Percentiles rank a stretch among this genome's conserved stretches.
These are phyloP conservation scores for Tolmerus cingulatus DNA, from an alignment of 2,888 invertebrate species.

Conservation along the genomic window DNA sequence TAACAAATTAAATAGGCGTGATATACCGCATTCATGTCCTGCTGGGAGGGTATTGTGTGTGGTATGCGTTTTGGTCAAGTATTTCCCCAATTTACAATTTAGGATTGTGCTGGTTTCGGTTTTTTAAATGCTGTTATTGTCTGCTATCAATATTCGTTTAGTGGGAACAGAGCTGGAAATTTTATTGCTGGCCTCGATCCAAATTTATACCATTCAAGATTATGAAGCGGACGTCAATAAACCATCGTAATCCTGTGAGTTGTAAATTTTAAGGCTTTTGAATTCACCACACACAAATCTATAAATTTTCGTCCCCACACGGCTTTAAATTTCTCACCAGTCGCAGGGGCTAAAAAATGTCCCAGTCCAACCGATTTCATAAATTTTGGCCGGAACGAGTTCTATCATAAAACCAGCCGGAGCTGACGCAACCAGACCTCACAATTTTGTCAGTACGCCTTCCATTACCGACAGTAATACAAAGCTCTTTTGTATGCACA, in stretches of 20 bases:
- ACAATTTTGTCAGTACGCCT: constrained; percentile 14
- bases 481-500: constrained; percentile 10
- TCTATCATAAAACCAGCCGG: constrained; percentile 16
- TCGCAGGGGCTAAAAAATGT: not conserved
- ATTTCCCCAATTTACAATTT: not conserved
- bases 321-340: not conserved
- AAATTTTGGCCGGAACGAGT: not conserved
- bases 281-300: not conserved
- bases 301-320: not conserved
- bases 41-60: not conserved
- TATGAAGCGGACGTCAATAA: not conserved
- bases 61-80: not conserved
- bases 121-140: not conserved
- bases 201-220: not conserved
- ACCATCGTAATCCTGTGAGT: not conserved
- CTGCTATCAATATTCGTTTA: not conserved
- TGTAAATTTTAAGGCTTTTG: not conserved
- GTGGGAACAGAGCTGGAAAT: not conserved
- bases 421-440: constrained; percentile 9
- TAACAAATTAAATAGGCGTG: not conserved
- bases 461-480: constrained; percentile 9
- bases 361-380: not conserved
- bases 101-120: not conserved
- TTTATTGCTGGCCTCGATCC: not conserved
- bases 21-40: not conserved